These are phyloP conservation scores for Sebastes oblongus DNA, from an alignment of 2,797 vertebrate species.

Conservation along the genomic window DNA sequence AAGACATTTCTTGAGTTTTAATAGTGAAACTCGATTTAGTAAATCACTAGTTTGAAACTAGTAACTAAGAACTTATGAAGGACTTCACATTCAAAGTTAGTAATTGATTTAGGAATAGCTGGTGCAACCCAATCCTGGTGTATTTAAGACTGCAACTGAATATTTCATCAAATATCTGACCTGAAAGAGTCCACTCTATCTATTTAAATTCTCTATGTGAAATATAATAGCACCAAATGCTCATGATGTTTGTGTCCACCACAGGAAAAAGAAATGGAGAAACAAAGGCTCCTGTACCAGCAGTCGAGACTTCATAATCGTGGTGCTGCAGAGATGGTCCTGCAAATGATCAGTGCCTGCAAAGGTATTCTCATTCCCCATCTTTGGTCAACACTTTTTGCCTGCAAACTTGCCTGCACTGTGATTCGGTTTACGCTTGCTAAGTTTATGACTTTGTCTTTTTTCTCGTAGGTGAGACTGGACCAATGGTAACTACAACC, in stretches of 20 bases:
- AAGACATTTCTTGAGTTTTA: not conserved
- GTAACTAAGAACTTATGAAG: not conserved
- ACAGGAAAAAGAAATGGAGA: constrained; percentile 97
- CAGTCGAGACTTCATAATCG: constrained; percentile 93
- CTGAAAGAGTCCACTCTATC: constrained; percentile 28
- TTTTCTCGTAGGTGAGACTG: constrained; percentile 84
- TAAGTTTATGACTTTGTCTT: not conserved
- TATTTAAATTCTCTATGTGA: constrained; percentile 30
- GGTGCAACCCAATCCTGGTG: not conserved
- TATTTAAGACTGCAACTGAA: not conserved
- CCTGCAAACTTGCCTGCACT: not conserved
- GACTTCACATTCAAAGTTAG: not conserved
- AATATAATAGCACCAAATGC: not conserved
- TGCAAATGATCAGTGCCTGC: constrained; percentile 97
- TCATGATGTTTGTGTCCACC: constrained; percentile 38
- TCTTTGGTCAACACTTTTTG: not conserved
- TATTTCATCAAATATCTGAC: not conserved
- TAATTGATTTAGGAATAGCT: not conserved
- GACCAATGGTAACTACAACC: constrained; percentile 93
- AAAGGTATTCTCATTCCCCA: constrained; percentile 82
- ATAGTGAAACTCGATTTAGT: not conserved
- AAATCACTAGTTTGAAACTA: not conserved
- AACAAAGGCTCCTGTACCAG: constrained; percentile 93
- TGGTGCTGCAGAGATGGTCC: constrained; percentile 94
- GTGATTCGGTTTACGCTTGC: not conserved